Conservation (phyloP, 2,797 vertebrate genomes). For the Coilia nasus region DNA sequence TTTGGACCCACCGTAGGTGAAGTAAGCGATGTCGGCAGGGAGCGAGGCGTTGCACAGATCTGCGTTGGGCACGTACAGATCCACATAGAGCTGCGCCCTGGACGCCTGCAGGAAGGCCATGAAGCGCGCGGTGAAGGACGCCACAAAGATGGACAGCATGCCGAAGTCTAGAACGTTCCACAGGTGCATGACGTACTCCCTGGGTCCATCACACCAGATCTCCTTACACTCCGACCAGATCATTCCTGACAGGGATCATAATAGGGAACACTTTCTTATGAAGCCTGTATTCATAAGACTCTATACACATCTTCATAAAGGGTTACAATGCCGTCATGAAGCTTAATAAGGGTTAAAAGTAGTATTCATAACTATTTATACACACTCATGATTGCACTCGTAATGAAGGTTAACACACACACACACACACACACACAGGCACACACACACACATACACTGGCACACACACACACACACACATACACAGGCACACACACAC, state of each 20-base stretch:
- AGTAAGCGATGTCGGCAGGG: constrained; percentile 93
- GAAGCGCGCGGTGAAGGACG: constrained; percentile 92
- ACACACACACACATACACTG: constrained; percentile 34
- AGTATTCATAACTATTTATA: too few relatives aligned
- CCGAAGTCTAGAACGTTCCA: constrained; percentile 97
- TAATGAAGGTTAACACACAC: too few relatives aligned
- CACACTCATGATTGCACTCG: too few relatives aligned
- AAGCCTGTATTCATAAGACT: too few relatives aligned
- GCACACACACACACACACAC: neutral
- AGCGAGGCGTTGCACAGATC: constrained; percentile 88
- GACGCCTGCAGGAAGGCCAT: constrained; percentile 96
- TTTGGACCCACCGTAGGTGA: constrained; percentile 86
- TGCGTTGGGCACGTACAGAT: constrained; percentile 83
- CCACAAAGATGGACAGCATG: constrained; percentile 96
- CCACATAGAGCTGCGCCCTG: constrained; percentile 93
- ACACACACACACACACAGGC: too few relatives aligned
- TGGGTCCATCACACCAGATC: constrained; percentile 93
- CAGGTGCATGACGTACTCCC: constrained; percentile 91
- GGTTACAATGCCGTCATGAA: too few relatives aligned
- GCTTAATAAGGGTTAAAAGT: too few relatives aligned
- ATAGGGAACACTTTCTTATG: too few relatives aligned
- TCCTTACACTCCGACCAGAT: constrained; percentile 98
- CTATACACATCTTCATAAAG: too few relatives aligned
- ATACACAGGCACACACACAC: neutral
- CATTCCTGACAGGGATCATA: constrained; percentile 76